phyloP scores from a whole-genome alignment of 1,140 invertebrate species.

The Drosophila tropicalis region DNA sequence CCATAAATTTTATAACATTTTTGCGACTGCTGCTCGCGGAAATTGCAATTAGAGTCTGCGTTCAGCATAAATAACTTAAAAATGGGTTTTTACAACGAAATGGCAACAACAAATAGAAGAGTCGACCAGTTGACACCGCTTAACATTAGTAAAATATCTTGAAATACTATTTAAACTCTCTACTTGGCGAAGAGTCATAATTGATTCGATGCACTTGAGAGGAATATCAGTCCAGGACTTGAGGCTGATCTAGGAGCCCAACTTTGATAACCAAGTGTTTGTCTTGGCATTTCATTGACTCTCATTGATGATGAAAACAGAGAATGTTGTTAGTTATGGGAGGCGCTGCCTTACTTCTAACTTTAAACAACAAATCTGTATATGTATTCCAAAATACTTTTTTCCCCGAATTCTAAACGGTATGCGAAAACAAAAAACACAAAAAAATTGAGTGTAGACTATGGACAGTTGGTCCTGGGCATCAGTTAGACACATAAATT shows the following conservation, averaged over 20 bases:
- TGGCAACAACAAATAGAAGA: not conserved
- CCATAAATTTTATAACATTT: constrained; percentile 73
- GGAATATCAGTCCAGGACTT: too few species aligned
- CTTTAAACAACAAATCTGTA: too few species aligned
- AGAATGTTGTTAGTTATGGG: too few species aligned
- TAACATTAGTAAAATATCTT: not conserved
- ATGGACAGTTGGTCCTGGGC: constrained; percentile 40
- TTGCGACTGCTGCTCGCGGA: constrained; percentile 64
- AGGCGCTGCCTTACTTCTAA: too few species aligned
- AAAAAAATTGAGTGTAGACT: constrained; percentile 14
- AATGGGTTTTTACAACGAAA: constrained; percentile 29
- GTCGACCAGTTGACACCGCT: constrained; percentile 30
- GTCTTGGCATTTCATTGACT: too few species aligned
- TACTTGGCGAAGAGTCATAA: too few species aligned
- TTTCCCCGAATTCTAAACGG: too few species aligned
- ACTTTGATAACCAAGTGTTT: too few species aligned
- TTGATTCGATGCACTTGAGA: too few species aligned
- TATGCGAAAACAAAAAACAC: constrained; percentile 3
- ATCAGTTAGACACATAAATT: constrained; percentile 70
- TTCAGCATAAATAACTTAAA: constrained; percentile 70
- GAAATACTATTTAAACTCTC: too few species aligned
- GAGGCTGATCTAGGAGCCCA: too few species aligned
- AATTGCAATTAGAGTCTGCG: constrained; percentile 74
- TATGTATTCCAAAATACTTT: not conserved
- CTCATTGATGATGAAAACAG: too few species aligned